Percentiles rank a stretch among this genome's conserved stretches.
These are phyloP conservation scores for Coluber constrictor DNA, from an alignment of 2,797 vertebrate genomes.

Conservation along the genomic window DNA sequence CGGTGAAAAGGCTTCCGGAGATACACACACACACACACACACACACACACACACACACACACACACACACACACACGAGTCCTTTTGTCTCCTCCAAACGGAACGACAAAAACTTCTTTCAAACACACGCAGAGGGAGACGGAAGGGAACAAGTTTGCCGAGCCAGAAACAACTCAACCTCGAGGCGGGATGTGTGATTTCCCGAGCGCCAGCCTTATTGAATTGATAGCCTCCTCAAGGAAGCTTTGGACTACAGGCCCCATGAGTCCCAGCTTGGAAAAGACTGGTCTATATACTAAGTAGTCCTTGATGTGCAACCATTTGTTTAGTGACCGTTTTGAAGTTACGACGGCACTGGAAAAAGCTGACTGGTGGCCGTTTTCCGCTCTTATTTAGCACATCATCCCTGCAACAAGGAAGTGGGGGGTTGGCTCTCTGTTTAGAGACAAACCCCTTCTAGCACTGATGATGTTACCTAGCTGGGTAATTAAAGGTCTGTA, in stretches of 20 bases:
- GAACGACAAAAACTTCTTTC: background rate
- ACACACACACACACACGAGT: too few species aligned
- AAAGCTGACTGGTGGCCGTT: fast-evolving
- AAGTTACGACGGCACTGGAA: too few species aligned
- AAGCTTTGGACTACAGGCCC: background rate
- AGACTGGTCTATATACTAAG: background rate
- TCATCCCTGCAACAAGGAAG: too few species aligned
- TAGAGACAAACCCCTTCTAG: too few species aligned
- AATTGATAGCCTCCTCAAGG: background rate
- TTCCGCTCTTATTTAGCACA: too few species aligned
- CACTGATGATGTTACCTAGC: too few species aligned
- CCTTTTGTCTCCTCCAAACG: conserved; percentile 1
- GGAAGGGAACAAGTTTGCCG: fast-evolving
- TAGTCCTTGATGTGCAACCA: too few species aligned
- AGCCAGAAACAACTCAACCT: background rate
- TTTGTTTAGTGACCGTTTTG: too few species aligned
- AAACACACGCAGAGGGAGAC: background rate
- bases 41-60: too few species aligned
- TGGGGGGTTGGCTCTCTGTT: too few species aligned
- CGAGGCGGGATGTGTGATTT: fast-evolving
- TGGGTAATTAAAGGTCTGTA: too few species aligned
- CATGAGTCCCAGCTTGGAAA: background rate
- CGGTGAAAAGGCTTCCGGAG: background rate
- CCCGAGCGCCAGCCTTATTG: background rate
- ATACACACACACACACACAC: too few species aligned